phyloP scores from a whole-genome alignment of 2,113 vertebrate species.

The Rhynchopsitta pachyrhyncha region DNA sequence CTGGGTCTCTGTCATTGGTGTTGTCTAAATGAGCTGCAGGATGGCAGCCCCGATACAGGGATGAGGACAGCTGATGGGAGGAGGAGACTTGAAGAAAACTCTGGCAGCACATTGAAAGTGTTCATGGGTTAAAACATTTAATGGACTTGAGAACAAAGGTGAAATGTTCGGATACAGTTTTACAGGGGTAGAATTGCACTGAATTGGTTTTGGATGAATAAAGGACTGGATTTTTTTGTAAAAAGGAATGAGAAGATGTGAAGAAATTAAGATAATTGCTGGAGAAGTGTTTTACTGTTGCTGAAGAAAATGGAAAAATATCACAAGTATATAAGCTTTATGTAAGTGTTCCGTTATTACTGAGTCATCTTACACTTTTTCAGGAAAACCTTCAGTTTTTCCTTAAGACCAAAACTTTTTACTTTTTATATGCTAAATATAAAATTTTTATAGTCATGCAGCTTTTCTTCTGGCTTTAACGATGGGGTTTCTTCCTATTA shows the following conservation, averaged over 20 bases:
- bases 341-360: neutral
- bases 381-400: neutral
- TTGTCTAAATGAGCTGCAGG: neutral
- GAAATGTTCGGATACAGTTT: neutral
- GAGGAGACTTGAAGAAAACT: neutral
- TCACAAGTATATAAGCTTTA: neutral
- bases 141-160: neutral
- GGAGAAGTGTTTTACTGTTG: neutral
- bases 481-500: neutral
- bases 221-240: neutral
- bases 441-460: neutral
- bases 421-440: neutral
- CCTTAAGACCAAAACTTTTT: neutral
- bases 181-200: neutral
- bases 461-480: neutral
- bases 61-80: rapidly evolving
- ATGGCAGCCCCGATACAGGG: neutral
- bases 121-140: neutral
- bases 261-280: neutral
- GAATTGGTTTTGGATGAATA: neutral
- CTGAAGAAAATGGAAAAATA: neutral
- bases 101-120: neutral
- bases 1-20: rapidly evolving
- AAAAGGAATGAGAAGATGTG: neutral
- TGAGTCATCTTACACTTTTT: neutral